Evolutionary conservation across 2,113 vertebrate species (phyloP).

Genomic region (Phycodurus eques): DNA sequence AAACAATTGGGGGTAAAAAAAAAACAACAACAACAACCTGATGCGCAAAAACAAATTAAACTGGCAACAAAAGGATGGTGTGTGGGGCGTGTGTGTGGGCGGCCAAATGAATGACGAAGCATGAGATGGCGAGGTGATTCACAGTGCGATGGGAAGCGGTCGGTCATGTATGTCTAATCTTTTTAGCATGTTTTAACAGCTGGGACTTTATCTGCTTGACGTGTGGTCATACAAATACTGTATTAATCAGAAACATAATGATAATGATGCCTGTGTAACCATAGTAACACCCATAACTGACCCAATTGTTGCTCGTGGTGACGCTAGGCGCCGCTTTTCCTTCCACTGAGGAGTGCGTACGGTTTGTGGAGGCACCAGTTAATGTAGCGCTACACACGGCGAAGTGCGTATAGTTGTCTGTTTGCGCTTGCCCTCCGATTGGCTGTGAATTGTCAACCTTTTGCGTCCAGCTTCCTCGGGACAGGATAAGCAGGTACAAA

Average conservation of each 20-base stretch:
- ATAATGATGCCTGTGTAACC: not conserved
- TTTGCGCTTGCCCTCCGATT: no score
- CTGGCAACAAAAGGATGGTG: constrained; percentile 27
- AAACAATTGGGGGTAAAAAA: constrained; percentile 24
- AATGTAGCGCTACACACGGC: not conserved
- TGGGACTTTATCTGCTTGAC: constrained; percentile 8
- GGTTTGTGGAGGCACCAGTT: no score
- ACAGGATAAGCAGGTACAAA: no score
- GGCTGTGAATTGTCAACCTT: no score
- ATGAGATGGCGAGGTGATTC: constrained; percentile 35
- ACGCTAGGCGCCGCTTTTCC: not conserved
- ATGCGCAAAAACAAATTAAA: constrained; percentile 19
- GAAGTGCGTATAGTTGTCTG: no score
- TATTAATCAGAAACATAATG: not conserved
- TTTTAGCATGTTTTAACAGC: constrained; percentile 20
- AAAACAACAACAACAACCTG: constrained; percentile 21
- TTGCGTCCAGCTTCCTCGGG: no score
- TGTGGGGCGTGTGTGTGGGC: constrained; percentile 1
- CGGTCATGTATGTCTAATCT: constrained; percentile 43
- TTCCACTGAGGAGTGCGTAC: not conserved
- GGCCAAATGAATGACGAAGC: constrained; percentile 1
- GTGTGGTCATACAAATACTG: constrained; percentile 23
- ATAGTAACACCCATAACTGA: constrained; percentile 17
- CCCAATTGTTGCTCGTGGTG: not conserved
- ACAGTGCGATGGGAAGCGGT: constrained; percentile 51